These are phyloP conservation scores for Drosophila nigricruria DNA, from an alignment of 2,888 invertebrate species.

Conservation along the genomic window DNA sequence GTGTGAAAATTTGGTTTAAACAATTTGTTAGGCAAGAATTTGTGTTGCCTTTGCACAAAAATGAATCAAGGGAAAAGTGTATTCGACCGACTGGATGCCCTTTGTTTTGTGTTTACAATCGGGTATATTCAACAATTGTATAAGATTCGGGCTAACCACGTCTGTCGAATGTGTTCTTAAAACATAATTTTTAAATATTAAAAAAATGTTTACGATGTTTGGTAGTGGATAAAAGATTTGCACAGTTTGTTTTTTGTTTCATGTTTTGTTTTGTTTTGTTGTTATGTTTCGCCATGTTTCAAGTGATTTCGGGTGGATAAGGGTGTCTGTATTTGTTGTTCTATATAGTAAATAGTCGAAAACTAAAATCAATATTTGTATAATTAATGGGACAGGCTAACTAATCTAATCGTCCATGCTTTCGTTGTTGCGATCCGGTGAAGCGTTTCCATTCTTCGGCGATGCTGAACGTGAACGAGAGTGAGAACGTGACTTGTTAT, in stretches of 20 bases:
- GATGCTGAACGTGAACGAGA: constrained; percentile 86
- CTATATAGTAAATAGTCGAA: constrained; percentile 73
- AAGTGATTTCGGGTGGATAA: constrained; percentile 46
- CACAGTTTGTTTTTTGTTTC: constrained; percentile 2
- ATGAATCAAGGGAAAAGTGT: constrained; percentile 26
- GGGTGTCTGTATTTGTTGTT: constrained; percentile 55
- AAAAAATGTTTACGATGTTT: constrained; percentile 60
- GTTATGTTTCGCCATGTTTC: constrained; percentile 22
- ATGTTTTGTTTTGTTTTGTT: background rate
- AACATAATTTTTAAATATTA: constrained; percentile 69
- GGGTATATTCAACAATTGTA: constrained; percentile 14
- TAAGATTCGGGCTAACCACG: constrained; percentile 18
- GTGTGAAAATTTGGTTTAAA: constrained; percentile 36
- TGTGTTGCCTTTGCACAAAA: constrained; percentile 16
- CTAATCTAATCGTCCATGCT: constrained; percentile 86
- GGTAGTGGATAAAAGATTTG: constrained; percentile 40
- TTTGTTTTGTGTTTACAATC: constrained; percentile 12
- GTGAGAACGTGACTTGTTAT: constrained; percentile 88
- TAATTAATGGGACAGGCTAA: constrained; percentile 69
- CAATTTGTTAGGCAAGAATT: constrained; percentile 27
- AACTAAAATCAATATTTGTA: constrained; percentile 73
- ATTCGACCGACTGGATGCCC: constrained; percentile 13
- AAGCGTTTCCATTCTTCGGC: constrained; percentile 86
- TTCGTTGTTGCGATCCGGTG: constrained; percentile 86
- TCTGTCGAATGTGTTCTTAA: constrained; percentile 24